Percentiles rank a stretch among this genome's conserved stretches.
Conservation (phyloP, 2,888 invertebrate species). For the Fabriciana adippe region DNA sequence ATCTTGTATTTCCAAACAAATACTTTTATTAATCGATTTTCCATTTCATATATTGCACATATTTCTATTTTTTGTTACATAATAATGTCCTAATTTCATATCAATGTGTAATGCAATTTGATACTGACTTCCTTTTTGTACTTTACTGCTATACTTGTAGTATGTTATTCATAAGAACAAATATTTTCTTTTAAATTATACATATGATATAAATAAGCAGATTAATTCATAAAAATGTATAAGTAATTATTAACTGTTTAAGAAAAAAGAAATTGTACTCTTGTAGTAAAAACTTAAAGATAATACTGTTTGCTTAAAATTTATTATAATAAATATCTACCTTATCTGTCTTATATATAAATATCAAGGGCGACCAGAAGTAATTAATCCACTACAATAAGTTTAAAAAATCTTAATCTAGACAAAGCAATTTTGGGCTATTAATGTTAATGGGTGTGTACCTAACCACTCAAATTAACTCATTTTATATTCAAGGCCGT, state of each 20-base stretch:
- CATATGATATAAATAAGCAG: no score
- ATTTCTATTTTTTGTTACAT: constrained; percentile 18
- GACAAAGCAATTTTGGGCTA: constrained; percentile 26
- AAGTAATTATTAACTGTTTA: background rate
- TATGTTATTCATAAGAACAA: no score
- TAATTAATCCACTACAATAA: constrained; percentile 13
- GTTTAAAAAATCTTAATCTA: constrained; percentile 21
- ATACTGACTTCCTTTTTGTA: constrained; percentile 28
- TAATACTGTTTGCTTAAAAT: background rate
- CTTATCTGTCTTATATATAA: constrained; percentile 5
- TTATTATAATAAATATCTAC: background rate
- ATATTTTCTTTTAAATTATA: no score
- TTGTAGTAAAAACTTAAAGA: background rate
- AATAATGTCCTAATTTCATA: constrained; percentile 34
- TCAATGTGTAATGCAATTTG: constrained; percentile 22
- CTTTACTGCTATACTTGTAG: background rate
- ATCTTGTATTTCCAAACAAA: background rate
- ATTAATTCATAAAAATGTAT: background rate
- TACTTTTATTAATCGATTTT: background rate
- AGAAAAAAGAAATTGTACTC: background rate
- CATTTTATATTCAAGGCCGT: constrained; percentile 55
- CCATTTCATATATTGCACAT: background rate
- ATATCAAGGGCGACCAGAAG: constrained; percentile 6
- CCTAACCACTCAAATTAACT: constrained; percentile 45
- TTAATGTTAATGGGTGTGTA: constrained; percentile 29